Conservation (phyloP, 2,797 vertebrate genomes). For the Hypotaenidia okinawae region DNA sequence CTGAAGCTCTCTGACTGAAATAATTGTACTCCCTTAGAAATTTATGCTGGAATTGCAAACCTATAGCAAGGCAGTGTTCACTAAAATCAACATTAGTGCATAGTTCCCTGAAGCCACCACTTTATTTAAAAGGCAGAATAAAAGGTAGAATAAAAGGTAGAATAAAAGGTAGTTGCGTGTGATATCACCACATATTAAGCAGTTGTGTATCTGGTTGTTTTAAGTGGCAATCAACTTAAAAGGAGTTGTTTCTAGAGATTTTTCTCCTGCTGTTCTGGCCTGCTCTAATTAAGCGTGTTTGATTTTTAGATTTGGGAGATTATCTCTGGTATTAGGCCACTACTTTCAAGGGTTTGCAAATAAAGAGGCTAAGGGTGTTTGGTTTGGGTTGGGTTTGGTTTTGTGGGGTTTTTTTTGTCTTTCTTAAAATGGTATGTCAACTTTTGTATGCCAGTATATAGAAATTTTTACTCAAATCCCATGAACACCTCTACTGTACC, state of each 20-base stretch:
- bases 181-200: neutral
- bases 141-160: neutral
- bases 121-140: slow-evolving; percentile 18
- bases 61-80: neutral
- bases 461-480: neutral
- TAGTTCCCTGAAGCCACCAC: neutral
- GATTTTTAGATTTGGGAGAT: slow-evolving; percentile 33
- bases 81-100: neutral
- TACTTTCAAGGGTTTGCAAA: neutral
- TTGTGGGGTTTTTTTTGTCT: neutral
- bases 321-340: slow-evolving; percentile 10
- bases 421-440: neutral
- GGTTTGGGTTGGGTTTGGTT: neutral
- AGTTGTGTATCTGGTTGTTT: neutral
- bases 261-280: neutral
- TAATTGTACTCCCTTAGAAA: neutral
- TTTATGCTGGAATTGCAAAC: neutral
- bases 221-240: neutral
- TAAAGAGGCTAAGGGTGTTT: neutral
- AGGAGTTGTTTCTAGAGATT: neutral
- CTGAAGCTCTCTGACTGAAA: neutral
- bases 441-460: neutral
- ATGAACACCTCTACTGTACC: neutral
- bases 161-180: neutral
- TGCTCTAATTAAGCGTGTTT: slow-evolving; percentile 23